Conservation (phyloP, 2,113 vertebrate species). For the Dipodomys merriami region DNA sequence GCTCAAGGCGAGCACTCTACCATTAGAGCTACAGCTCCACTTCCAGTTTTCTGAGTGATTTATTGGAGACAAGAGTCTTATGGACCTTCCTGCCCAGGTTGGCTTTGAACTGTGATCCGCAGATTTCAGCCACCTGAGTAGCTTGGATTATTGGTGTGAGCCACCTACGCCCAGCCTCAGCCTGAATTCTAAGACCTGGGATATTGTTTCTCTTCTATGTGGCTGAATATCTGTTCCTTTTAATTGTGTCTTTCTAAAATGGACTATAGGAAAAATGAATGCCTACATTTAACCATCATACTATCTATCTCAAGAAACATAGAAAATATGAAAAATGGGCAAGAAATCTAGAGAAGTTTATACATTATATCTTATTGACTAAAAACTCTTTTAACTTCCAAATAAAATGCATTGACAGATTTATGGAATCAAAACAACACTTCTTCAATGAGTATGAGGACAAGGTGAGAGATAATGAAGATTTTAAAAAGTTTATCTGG, state of each 20-base stretch:
- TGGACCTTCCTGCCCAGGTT: too few relatives aligned
- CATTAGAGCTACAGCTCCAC: too few relatives aligned
- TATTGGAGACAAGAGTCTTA: too few relatives aligned
- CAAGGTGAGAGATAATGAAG: background rate
- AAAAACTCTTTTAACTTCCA: conserved; percentile 24
- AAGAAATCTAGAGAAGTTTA: background rate
- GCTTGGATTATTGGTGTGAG: too few relatives aligned
- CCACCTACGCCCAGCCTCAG: too few relatives aligned
- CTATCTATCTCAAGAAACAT: background rate
- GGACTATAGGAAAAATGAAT: background rate
- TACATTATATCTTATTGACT: conserved; percentile 24
- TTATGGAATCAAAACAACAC: conserved; percentile 9
- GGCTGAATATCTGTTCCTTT: background rate
- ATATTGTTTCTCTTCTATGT: background rate
- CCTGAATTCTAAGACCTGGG: background rate
- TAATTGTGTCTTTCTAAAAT: background rate
- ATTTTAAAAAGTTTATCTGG: conserved; percentile 22
- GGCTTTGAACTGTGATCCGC: too few relatives aligned
- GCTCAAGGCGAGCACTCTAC: too few relatives aligned
- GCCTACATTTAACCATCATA: background rate
- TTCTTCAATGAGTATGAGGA: background rate
- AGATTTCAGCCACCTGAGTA: too few relatives aligned
- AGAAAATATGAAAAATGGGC: background rate
- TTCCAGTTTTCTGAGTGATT: too few relatives aligned
- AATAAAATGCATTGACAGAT: conserved; percentile 38